phyloP scores from a whole-genome alignment of 2,888 invertebrate genomes.

The Margaritifera margaritifera region DNA sequence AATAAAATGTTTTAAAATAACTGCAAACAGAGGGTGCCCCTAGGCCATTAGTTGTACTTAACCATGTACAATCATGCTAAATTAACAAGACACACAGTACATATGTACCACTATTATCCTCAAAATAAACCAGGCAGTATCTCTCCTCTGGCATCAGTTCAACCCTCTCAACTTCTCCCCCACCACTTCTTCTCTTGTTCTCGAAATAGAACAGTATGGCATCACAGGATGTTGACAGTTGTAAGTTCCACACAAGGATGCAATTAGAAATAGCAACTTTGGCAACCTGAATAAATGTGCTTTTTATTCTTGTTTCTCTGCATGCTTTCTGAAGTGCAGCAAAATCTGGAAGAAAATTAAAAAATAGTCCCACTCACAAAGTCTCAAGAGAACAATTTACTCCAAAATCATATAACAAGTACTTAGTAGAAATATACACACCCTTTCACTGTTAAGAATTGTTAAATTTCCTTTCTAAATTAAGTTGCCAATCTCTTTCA shows the following conservation, averaged over 20 bases:
- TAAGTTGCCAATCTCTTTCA: too few species aligned
- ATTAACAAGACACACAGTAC: too few species aligned
- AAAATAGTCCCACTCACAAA: too few species aligned
- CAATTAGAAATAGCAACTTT: conserved; percentile 16
- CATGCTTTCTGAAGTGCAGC: conserved; percentile 14
- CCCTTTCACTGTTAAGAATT: too few species aligned
- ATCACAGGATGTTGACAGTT: conserved; percentile 5
- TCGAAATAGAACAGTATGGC: conserved; percentile 22
- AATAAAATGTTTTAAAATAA: too few species aligned
- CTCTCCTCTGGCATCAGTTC: conserved; percentile 1
- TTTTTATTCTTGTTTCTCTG: conserved; percentile 15
- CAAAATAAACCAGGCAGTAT: conserved; percentile 16
- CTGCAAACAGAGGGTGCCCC: too few species aligned
- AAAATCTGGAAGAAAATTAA: conserved; percentile 12
- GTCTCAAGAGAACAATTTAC: too few species aligned
- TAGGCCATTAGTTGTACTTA: too few species aligned
- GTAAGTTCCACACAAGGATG: conserved; percentile 14
- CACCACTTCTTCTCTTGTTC: conserved; percentile 20
- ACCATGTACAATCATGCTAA: too few species aligned
- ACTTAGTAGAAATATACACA: too few species aligned
- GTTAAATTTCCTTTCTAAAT: too few species aligned
- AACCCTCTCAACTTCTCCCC: conserved; percentile 12
- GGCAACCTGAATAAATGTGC: conserved; percentile 5
- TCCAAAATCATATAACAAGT: too few species aligned
- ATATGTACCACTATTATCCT: conserved; percentile 5